Evolutionary conservation across 1,140 invertebrate species (phyloP), one percentile per base, ranked within the genome.

Genomic region (Belonocnema kinseyi): DNA sequence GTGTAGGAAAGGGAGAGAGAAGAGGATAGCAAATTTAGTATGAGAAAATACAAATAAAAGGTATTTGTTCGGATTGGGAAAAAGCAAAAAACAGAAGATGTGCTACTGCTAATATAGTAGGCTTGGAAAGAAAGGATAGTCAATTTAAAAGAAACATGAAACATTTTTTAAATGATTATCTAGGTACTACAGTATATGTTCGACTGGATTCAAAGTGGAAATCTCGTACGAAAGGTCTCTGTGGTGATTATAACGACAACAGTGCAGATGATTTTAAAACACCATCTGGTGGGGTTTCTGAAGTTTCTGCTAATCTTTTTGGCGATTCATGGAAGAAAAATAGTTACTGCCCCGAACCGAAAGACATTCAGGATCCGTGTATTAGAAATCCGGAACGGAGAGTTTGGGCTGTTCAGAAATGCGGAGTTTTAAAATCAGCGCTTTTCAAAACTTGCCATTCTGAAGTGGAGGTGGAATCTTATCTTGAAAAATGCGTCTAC

Each of bases 201-300:
- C 95, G 94, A 87, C 87, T 96, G 54, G 93, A 95, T 85, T 93
- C 95, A 2, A 93, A 93, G 78, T 97, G 96, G 96, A 94, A 95
- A 85, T 93, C 93, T 52, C 86, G 95, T 92, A 93, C 97, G 6
- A 94, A 94, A 90, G 97, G 97, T 72, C 91, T 98, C 3, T 98
- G 97, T 89, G 97, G 97, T 0, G 97, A 98, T 88, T 98, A 95
- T 88, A 97, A 99, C 88, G 94, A 94, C 40, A 95, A 98, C 84
- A 93, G 93, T 74, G 91, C 92, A 11, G 96, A 98, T 84, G 97
- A 98, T 85, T 97, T 98, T 92, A 94, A 95, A 86, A 95, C 95
- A 6, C 97, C 97, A 0, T 95, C 95, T 0, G 93, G 95, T 21
- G 96, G 96, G 1, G 88, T 94, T 26, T 90, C 94, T 2, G 96